Evolutionary conservation across 1,140 invertebrate genomes (phyloP), one percentile per base, ranked within the genome.

Genomic region (Spodoptera frugiperda): DNA sequence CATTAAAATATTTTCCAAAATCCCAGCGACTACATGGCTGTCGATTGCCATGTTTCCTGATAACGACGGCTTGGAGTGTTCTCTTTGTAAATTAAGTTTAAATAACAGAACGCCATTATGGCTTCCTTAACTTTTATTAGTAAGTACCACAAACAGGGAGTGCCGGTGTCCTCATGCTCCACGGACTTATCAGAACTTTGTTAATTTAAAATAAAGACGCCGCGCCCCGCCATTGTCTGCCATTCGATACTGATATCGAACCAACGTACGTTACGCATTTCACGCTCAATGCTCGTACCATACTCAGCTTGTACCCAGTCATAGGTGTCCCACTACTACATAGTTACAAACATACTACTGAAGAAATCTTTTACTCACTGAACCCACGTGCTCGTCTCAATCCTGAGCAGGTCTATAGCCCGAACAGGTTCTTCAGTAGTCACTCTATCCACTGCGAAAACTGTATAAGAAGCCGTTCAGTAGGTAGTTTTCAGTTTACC

Each of bases 181-280:
- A 48, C 21, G 44, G 19, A 19, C 25, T 46, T 67, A 67, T 49
- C 63, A 49, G 21, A 67, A 67, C 44, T 67, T 67, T 67, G 63
- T 12, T 67, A 67, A 67, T 67, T 67, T 48, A 48, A 67, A 44
- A 63, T 67, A 25, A 67, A 67, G 63, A 67, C 19, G 61, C 8
- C 61, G 61, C 61, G 39, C 46, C 61, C 46, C 15, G 17, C 44
- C 21, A 67, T 49, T 67, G 19, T 67, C 10, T 21, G 48, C 63
- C 19, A 67, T 17, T 65, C 39, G 53, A 65, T 48, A 46, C 39
- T 11, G 33, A 48, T 12, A 48, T 2, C 39, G 44, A 21, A 19
- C 19, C 19, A 21, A 19, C 11, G 8, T 55, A 19, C 11, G 8
- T 55, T 15, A 8, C 49, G 49, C 2, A 51, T 15, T 15, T 51